Evolutionary conservation across 2,113 vertebrate genomes (phyloP).

Genomic region (Pseudorectes ferrugineus): DNA sequence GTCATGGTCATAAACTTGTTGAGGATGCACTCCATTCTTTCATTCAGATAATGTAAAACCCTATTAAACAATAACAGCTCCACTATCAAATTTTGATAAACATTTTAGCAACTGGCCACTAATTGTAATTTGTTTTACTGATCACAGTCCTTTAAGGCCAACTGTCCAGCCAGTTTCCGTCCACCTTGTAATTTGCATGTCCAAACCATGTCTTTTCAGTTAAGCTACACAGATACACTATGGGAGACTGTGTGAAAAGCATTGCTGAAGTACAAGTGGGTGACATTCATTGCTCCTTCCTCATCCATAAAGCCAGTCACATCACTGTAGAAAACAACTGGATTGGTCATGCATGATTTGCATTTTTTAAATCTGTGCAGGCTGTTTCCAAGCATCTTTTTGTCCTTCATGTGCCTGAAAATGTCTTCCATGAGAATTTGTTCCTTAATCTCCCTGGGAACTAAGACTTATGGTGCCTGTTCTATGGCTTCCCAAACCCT

Average conservation of each 20-base stretch:
- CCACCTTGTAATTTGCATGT: background rate
- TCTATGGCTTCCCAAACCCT: background rate
- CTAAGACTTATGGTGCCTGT: background rate
- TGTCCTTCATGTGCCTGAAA: background rate
- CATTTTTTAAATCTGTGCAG: background rate
- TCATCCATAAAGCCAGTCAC: background rate
- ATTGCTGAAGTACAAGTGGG: background rate
- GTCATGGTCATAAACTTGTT: background rate
- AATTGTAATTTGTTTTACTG: background rate
- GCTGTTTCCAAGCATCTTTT: background rate
- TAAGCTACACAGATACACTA: background rate
- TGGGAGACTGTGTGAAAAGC: background rate
- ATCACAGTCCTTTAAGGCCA: background rate
- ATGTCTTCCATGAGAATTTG: background rate
- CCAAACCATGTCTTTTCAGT: background rate
- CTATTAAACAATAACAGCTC: background rate
- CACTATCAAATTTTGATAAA: background rate
- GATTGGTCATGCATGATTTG: background rate
- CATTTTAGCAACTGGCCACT: background rate
- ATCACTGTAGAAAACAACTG: background rate
- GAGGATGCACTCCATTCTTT: background rate
- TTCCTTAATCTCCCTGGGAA: background rate
- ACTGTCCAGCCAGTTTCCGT: background rate
- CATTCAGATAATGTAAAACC: background rate
- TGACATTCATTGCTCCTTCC: background rate